Evolutionary conservation across 1,140 invertebrate species (phyloP), one percentile per base, ranked within the genome.

Genomic region (Delia radicum): DNA sequence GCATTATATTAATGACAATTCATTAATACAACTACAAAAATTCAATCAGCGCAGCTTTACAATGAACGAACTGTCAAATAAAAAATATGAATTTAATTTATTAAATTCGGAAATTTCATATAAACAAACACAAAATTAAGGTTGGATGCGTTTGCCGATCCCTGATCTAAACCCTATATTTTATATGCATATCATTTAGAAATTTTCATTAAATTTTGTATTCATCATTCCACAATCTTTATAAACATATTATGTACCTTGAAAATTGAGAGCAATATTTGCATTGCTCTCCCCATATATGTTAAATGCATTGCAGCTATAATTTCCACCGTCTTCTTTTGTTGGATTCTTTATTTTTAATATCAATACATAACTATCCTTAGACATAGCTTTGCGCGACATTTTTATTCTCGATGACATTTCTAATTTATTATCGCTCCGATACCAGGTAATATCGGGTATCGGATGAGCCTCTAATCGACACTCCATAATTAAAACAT

Each of bases 211-310:
- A n/a, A n/a, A n/a, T n/a, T n/a, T n/a, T n/a, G n/a, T n/a, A n/a
- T n/a, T n/a, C n/a, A n/a, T 42, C 37, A 42, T 42, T 42, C n/a
- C 37, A 42, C n/a, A 42, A 10, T 15, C 37, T 13, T 42, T 42
- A 42, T 42, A 15, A 42, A 42, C 8, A 42, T 42, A 42, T 18
- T 69, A 77, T 75, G 37, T 95, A 96, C 96, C 96, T 95, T 97
- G 95, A 90, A 99, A 98, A 88, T 99, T 99, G 80, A 99, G 93
- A 80, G 97, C 96, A 89, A 99, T 99, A 90, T 99, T 99, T 79
- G 98, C 98, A 91, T 99, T 99, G 88, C 96, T 98, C 91, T 99
- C 98, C 87, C 98, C 98, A 87, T 94, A 94, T 87, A 94, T 92
- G 92, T 99, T 99, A 89, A 97, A 95, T 76, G 98, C 98, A 88